These are phyloP conservation scores for Drosophila setosimentum DNA, from an alignment of 2,888 invertebrate species.

Conservation along the genomic window DNA sequence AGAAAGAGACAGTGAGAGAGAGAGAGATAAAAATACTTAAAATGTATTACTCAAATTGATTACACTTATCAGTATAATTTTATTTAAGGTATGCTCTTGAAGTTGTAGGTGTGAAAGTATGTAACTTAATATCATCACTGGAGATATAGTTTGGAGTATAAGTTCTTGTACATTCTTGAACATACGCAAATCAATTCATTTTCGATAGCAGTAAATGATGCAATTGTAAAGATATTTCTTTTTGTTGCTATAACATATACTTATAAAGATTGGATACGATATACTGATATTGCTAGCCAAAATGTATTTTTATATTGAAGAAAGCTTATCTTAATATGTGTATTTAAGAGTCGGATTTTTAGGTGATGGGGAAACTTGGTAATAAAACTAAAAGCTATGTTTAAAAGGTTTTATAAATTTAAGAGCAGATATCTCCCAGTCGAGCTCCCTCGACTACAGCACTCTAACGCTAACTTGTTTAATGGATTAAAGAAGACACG, in stretches of 20 bases:
- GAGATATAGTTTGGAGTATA: background rate
- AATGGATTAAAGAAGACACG: background rate
- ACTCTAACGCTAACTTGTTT: background rate
- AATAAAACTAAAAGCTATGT: background rate
- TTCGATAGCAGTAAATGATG: background rate
- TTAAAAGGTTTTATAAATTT: background rate
- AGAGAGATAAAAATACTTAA: background rate
- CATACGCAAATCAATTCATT: background rate
- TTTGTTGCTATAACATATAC: background rate
- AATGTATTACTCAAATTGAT: background rate
- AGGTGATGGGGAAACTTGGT: too few relatives aligned
- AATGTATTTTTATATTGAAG: background rate
- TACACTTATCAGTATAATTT: background rate
- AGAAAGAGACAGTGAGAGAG: slow-evolving; percentile 66
- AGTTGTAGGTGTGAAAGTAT: background rate
- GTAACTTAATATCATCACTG: background rate
- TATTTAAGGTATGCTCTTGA: background rate
- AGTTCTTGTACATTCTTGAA: too few relatives aligned
- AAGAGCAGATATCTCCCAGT: background rate
- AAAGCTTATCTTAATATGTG: background rate
- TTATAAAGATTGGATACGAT: background rate
- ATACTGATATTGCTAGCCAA: background rate
- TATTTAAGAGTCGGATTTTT: background rate
- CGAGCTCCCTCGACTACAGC: background rate
- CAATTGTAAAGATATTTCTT: background rate